Evolutionary conservation across 2,797 vertebrate genomes (phyloP), one percentile per base, ranked within the genome.

Genomic region (Kryptolebias ocellatus): DNA sequence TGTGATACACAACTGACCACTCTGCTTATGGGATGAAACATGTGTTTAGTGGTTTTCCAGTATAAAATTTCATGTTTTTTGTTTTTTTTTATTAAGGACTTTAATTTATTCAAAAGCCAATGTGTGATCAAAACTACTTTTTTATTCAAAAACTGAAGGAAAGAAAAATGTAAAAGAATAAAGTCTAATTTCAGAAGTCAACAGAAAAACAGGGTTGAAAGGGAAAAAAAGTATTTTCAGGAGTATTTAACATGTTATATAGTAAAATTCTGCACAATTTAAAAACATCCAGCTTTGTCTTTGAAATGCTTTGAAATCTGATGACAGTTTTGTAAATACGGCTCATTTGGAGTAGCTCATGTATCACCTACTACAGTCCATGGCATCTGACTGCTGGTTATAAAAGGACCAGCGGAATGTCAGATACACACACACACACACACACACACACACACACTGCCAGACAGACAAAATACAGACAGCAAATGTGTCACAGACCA

Each of bases 401-500:
- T 31, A 34, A 29, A 34, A 51, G 34, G 18, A 37, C 31, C 58
- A 39, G 15, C 78, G 65, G 79, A 87, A 87, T 81, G 70, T 46
- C 37, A 81, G 84, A 92, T 89, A 72, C 57, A 14, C 1, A 90
- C 89, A 31, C 31, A 31, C 29, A 31, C 29, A 31, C 29, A 8
- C 37, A 11, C 87, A 77, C 37, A 17, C 29, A 15, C 17, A 24
- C 20, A 24, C 20, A 24, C 20, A 24, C 67, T 59, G 45, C 52
- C 20, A 42, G 4, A n/a, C 72, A 89, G 87, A 87, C 81, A 44
- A 78, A 87, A 88, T 37, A 81, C 65, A 18, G 60, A 72, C 70
- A 53, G 15, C 17, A 39, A 28, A 16, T 24, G 20, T 24, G 20
- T 24, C 20, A 64, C 65, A 60, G 68, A 64, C 53, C 34, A 0